A percentile compares a stretch with the other conserved stretches of the same genome.
Evolutionary conservation across 2,797 vertebrate species (phyloP).

Genomic region (Helicolenus hilgendorfi): DNA sequence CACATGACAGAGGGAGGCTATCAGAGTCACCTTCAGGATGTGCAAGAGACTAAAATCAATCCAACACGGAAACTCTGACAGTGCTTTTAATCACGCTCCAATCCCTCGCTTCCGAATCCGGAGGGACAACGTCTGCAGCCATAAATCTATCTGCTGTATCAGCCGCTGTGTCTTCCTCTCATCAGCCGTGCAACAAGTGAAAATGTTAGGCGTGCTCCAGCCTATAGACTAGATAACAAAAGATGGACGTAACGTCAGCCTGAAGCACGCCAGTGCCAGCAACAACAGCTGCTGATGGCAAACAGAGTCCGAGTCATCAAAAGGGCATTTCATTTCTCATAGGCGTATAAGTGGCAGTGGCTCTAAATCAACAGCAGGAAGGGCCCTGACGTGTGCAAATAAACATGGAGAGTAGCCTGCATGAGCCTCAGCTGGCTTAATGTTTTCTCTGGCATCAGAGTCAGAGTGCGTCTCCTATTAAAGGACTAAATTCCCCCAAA

Average conservation of each 20-base stretch:
- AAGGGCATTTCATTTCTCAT: slow-evolving; percentile 86
- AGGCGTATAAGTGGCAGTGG: slow-evolving; percentile 81
- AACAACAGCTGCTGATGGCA: slow-evolving; percentile 86
- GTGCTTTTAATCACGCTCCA: slow-evolving; percentile 74
- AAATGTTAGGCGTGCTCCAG: slow-evolving; percentile 21
- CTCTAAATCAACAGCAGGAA: slow-evolving; percentile 90
- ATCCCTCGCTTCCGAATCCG: slow-evolving; percentile 68
- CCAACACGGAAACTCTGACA: slow-evolving; percentile 71
- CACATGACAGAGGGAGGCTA: slow-evolving; percentile 54
- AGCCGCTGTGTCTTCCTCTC: slow-evolving; percentile 34
- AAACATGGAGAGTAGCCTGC: slow-evolving; percentile 78
- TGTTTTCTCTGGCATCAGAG: slow-evolving; percentile 69
- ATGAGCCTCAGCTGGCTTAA: slow-evolving; percentile 54
- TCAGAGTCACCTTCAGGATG: slow-evolving; percentile 85
- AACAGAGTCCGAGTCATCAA: slow-evolving; percentile 85
- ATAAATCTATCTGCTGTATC: slow-evolving; percentile 56
- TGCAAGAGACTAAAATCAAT: slow-evolving; percentile 80
- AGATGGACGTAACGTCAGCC: slow-evolving; percentile 60
- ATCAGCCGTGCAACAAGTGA: slow-evolving; percentile 57
- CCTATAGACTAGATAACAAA: slow-evolving; percentile 59
- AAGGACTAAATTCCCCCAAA: slow-evolving; percentile 31
- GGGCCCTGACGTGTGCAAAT: slow-evolving; percentile 84
- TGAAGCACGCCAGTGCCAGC: slow-evolving; percentile 54
- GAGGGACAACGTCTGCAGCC: slow-evolving; percentile 26
- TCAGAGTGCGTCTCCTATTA: slow-evolving; percentile 42